Percentiles rank a stretch among this genome's conserved stretches.
Evolutionary conservation across 2,888 invertebrate genomes (phyloP).

Genomic region (Orthonevra nobilis): DNA sequence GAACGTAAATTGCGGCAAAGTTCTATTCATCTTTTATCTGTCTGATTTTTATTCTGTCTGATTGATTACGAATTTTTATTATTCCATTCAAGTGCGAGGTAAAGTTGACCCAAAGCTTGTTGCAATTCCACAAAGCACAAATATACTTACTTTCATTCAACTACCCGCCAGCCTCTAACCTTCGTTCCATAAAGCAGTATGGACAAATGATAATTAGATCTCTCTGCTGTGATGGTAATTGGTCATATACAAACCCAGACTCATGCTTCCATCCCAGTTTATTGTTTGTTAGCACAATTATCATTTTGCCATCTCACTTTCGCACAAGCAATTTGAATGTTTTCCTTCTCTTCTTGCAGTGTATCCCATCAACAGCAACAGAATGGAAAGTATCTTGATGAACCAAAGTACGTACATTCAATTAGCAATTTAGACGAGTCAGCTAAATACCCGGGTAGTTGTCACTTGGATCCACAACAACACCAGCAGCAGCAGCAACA

Average conservation of each 20-base stretch:
- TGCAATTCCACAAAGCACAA: constrained; percentile 8
- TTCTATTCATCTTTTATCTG: no score
- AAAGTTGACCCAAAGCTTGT: constrained; percentile 12
- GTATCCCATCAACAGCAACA: constrained; percentile 73
- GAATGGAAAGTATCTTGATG: constrained; percentile 79
- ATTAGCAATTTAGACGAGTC: constrained; percentile 75
- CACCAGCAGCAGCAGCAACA: constrained; percentile 69
- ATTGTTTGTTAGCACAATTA: constrained; percentile 26
- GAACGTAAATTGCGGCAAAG: no score
- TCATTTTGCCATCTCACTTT: not conserved
- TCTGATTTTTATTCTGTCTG: not conserved
- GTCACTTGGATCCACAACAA: constrained; percentile 75
- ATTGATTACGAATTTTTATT: constrained; percentile 13
- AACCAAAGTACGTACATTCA: constrained; percentile 78
- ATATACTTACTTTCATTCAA: constrained; percentile 8
- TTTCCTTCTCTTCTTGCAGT: constrained; percentile 60
- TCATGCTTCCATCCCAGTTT: not conserved
- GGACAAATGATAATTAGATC: constrained; percentile 47
- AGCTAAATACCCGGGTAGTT: constrained; percentile 73
- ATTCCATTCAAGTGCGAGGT: not conserved
- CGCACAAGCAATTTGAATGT: no score
- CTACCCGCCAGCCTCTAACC: not conserved
- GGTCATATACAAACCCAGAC: constrained; percentile 3
- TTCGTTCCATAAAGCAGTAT: not conserved
- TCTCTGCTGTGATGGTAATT: constrained; percentile 31